Percentiles rank a stretch among this genome's conserved stretches.
Evolutionary conservation across 2,113 vertebrate genomes (phyloP).

Genomic region (Oryctolagus cuniculus): mOryCun1.1 NC_091434.1:17152501-17153000

Average conservation of each 20-base stretch:
- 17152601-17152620: not conserved
- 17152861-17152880: not conserved
- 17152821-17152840: not conserved
- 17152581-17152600: not conserved
- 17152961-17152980: not conserved
- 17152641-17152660: not conserved
- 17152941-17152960: not conserved
- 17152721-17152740: not conserved
- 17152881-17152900: not conserved
- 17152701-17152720: not conserved
- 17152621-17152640: not conserved
- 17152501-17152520: not conserved
- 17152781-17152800: not conserved
- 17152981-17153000: not conserved
- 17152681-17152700: not conserved
- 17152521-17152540: not conserved
- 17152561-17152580: not conserved
- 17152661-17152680: slow-evolving; percentile 20
- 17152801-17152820: not conserved
- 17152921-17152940: not conserved
- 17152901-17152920: not conserved
- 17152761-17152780: not conserved
- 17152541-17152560: not conserved
- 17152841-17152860: not conserved
- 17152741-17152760: not conserved